These are phyloP conservation scores for Aegotheles bennettii DNA, from an alignment of 2,113 vertebrate genomes.

Conservation along the genomic window DNA sequence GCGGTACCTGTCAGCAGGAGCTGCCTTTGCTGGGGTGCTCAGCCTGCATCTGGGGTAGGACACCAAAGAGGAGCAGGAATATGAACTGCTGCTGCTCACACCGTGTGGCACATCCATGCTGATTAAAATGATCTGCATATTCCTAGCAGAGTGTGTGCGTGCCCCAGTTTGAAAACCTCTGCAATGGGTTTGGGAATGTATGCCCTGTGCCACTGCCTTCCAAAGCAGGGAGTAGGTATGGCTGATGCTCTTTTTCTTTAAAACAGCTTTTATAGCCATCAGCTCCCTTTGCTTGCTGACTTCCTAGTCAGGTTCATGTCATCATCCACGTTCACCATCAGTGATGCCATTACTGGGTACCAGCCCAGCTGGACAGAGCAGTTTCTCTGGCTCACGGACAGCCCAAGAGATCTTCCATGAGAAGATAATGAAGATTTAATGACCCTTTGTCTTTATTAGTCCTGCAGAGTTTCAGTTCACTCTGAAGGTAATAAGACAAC, in stretches of 20 bases:
- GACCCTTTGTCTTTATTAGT: background rate
- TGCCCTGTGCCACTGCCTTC: background rate
- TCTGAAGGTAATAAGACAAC: background rate
- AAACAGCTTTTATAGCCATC: background rate
- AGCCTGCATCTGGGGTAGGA: background rate
- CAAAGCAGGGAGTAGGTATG: background rate
- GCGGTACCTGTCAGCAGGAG: rapidly evolving
- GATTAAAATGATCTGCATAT: background rate
- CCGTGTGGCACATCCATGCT: rapidly evolving
- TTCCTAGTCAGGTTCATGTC: background rate
- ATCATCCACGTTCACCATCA: background rate
- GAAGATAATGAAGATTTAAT: background rate
- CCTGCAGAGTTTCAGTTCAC: background rate
- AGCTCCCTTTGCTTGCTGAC: background rate
- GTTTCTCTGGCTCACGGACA: background rate
- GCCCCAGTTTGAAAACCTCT: background rate
- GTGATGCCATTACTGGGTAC: background rate
- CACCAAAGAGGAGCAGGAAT: background rate
- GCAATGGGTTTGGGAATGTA: background rate
- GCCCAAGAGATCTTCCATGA: background rate
- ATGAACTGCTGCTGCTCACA: background rate
- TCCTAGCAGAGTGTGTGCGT: rapidly evolving
- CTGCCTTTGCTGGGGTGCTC: background rate
- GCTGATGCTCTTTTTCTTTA: background rate
- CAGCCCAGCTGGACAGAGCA: background rate